Base-by-base conservation (phyloP, 2,797 vertebrate genomes). In the Enteromius mattozi region DNA sequence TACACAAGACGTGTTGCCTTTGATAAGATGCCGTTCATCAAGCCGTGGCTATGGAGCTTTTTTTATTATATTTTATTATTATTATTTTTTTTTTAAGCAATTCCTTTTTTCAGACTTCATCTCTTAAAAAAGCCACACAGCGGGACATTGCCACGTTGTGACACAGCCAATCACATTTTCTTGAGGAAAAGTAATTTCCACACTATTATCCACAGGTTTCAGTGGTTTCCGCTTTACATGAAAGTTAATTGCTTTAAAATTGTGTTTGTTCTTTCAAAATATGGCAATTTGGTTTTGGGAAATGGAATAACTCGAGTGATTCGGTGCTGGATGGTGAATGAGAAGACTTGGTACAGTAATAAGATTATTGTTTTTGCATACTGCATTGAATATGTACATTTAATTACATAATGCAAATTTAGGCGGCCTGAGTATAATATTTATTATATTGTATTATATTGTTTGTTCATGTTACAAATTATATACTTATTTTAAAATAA, bases 131-230 rank as follows among this genome's bases (percentile, higher is more conserved):
- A 65, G 8, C 27, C 30, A 33, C 70, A 37, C 71, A 40, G 30
- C 5, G 1, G 21, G 42, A 19, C 27, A 12, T 7, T 24, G 56
- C 6, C 70, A 65, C 27, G 8, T 7, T 63, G 51, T 65, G 27
- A 82, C 54, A 35, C 49, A 75, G 37, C 74, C 72, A 77, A 83
- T 83, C 61, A 68, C 33, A 68, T 68, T 83, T 76, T 37, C 33
- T 76, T 21, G 24, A 76, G 30, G 45, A 77, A 83, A 83, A 76
- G 61, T 61, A 83, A 83, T 83, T 83, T 83, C 72, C 71, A 56
- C n/a, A 77, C 40, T 10, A 68, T 83, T 68, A 83, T 42, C 10
- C 61, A 54, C 72, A 76, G 45, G 56, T 49, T 65, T 75, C 71
- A 37, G 30, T 13, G 42, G 10, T 68, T 65, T 68, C 30, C 2